These are phyloP conservation scores for Geopemphigus sp. DNA, from an alignment of 1,140 invertebrate species.

Conservation along the genomic window DNA sequence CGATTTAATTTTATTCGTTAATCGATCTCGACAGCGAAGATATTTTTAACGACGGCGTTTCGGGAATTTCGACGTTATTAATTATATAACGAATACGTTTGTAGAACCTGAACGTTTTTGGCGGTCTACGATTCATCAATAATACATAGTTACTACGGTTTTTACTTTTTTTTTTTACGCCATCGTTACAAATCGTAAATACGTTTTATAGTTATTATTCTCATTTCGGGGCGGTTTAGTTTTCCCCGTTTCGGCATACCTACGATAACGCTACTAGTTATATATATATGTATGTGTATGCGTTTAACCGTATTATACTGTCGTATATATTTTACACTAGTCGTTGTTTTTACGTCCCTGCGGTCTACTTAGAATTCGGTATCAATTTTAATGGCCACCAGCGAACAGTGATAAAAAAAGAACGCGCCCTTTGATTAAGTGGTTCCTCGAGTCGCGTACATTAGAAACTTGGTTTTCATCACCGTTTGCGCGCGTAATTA, in stretches of 20 bases:
- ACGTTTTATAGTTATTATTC: background rate
- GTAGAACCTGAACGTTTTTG: no score
- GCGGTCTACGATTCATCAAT: no score
- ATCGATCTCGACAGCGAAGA: no score
- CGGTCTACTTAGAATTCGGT: background rate
- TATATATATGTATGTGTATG: no score
- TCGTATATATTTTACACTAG: background rate
- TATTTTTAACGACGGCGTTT: no score
- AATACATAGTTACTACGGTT: no score
- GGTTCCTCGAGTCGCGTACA: background rate
- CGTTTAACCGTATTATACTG: background rate
- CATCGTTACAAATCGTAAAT: background rate
- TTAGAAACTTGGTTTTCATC: constrained; percentile 1
- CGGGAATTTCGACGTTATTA: no score
- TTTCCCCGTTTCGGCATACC: background rate
- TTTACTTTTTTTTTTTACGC: no score
- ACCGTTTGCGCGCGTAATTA: background rate
- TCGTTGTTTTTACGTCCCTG: background rate
- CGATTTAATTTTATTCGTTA: no score
- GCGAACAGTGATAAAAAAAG: background rate
- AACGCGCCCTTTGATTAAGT: background rate
- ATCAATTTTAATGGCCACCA: background rate
- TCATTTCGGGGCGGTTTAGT: background rate
- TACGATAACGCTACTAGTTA: background rate
- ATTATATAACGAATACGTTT: no score